Evolutionary conservation across 1,140 invertebrate species (phyloP), one percentile per base, ranked within the genome.

Genomic region (Rhynchophorus ferrugineus): DNA sequence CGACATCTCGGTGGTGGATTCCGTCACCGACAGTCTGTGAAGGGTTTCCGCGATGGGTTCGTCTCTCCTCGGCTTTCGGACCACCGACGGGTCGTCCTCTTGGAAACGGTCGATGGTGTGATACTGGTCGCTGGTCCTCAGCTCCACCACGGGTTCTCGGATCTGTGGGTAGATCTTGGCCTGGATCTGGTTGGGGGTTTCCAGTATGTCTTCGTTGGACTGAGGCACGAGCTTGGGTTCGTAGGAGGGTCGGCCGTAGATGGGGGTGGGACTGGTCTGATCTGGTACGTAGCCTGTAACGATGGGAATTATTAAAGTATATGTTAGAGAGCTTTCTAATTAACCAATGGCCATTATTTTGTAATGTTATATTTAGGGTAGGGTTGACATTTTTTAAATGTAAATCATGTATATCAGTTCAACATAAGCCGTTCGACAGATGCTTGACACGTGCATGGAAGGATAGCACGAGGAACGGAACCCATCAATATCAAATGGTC

Each of bases 131-230:
- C 2, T 36, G 2, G 19, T 38, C 36, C 48, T 51, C 11, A 33
- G 34, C 6, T 16, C 51, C 7, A 44, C 13, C 3, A 5, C 24
- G 14, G 41, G 2, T 2, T 49, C 42, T 20, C 29, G 24, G 11
- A 54, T 35, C 14, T 34, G n/a, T 1, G 44, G 24, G 33, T 54
- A 35, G 17, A 48, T 34, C 22, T 54, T 55, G 6, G 48, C 13
- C 29, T 55, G 44, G 9, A 55, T 49, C 22, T 55, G 53, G 44
- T 50, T 49, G 16, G 48, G 55, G 1, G 49, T 48, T 19, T 49
- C 52, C 17, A 42, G 13, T 8, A 20, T 34, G 18, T 52, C 49
- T 3, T 16, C 11, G 16, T 43, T 22, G 16, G 36, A 14, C 3
- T 2, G 13, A 41, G 38, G 29, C 33, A 49, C 14, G 8, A 46